Percentiles rank a stretch among this genome's conserved stretches.
Evolutionary conservation across 2,113 vertebrate species (phyloP).

Genomic region (Lepidiolamprologus cunningtoni): DNA sequence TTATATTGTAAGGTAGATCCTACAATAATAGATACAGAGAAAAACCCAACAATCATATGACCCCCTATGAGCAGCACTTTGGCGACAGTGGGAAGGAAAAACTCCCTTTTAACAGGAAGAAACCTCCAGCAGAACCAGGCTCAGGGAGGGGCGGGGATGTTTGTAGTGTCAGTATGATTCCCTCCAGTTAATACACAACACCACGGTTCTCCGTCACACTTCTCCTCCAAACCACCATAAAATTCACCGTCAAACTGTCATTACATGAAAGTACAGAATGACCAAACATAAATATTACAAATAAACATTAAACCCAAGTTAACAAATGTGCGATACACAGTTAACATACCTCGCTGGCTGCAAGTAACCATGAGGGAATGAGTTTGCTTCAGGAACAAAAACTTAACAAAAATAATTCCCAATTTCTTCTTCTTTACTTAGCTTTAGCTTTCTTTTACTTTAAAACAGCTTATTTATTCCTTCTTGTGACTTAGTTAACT

Average conservation of each 20-base stretch:
- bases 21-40: not conserved
- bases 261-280: not conserved
- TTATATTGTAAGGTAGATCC: not conserved
- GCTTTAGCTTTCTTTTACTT: not conserved
- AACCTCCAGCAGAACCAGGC: not conserved
- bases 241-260: accelerated
- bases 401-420: not conserved
- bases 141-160: not conserved
- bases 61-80: not conserved
- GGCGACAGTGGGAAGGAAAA: not conserved
- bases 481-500: too few species aligned
- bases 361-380: not conserved
- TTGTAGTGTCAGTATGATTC: not conserved
- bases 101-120: not conserved
- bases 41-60: accelerated
- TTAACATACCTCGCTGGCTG: not conserved
- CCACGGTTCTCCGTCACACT: not conserved
- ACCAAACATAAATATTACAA: accelerated
- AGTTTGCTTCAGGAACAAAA: accelerated
- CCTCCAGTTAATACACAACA: not conserved
- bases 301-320: not conserved
- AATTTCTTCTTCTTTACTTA: not conserved
- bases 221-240: not conserved
- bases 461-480: not conserved
- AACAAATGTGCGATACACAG: accelerated